phyloP scores from a whole-genome alignment of 2,888 invertebrate species.

The Dolichopus griseipennis region DNA sequence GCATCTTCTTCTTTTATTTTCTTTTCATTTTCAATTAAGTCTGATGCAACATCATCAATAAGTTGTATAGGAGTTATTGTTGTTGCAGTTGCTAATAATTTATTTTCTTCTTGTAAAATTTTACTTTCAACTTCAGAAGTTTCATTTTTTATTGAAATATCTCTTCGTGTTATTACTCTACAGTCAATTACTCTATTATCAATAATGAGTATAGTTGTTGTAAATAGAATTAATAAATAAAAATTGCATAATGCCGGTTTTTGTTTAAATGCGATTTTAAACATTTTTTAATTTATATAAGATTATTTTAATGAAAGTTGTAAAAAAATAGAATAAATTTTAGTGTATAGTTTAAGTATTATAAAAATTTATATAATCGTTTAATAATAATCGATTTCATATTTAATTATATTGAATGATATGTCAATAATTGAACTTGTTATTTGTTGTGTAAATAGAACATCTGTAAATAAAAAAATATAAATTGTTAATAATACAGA shows the following conservation, averaged over 20 bases:
- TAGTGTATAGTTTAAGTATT: too few species aligned
- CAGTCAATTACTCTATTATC: neutral
- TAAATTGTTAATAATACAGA: too few species aligned
- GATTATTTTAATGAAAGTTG: too few species aligned
- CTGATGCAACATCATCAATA: neutral
- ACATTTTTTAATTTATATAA: neutral
- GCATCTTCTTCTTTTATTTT: neutral
- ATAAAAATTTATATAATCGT: too few species aligned
- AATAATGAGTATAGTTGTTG: neutral
- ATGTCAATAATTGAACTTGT: too few species aligned
- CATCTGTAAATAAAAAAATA: too few species aligned
- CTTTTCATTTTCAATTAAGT: neutral
- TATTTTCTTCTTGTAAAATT: neutral
- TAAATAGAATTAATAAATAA: neutral
- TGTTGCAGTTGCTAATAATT: neutral
- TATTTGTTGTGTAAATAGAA: too few species aligned
- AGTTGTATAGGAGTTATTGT: neutral
- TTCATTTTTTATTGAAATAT: neutral
- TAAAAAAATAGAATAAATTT: too few species aligned
- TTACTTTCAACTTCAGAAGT: neutral
- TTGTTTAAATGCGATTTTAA: neutral
- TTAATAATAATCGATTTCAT: too few species aligned
- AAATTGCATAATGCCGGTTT: neutral
- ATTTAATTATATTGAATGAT: too few species aligned
- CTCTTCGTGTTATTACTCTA: neutral